Base-by-base conservation (phyloP, 2,888 invertebrate genomes). In the Pheosia gnoma region DNA sequence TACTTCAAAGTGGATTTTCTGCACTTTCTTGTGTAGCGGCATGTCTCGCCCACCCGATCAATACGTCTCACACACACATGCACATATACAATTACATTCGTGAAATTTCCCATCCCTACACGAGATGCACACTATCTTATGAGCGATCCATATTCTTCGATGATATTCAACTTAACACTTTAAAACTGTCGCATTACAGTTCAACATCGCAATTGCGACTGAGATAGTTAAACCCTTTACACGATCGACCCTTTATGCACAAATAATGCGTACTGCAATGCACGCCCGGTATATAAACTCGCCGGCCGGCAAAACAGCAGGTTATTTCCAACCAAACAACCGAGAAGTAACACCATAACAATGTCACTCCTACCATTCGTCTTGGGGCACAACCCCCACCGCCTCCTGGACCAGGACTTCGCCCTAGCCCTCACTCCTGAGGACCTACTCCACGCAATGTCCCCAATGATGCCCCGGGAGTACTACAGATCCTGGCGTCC, bases 341-440 rank as follows among this genome's bases (percentile, higher is more conserved):
- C 10, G 60, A 59, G 62, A 58, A 58, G 58, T 67, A 65, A 67
- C 60, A 49, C 60, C n/a, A 13, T 11, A 37, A 73, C 52, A 58
- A 86, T 85, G 86, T 82, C 85, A 75, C 66, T 87, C 10, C 67
- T 84, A 70, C 87, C 86, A 25, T 79, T 79, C 59, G 25, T 85
- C 3, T 59, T 81, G 43, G 85, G 85, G 66, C 65, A 65, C 4
- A 9, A 82, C 3, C 87, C 87, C 11, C 85, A 84, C 53, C 84
- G 89, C 5, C 74, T 93, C 8, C 39, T 86, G 38, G 91, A 94
- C 63, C 93, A 93, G 72, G 86, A 92, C 61, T 94, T 94, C 72
- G 94, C 93, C 3, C 68, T 91, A 57, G 85, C 86, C 0, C 73
- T 94, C 37, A 85, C 87, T 51, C 84, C 90, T 9, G 90, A 92